Conservation (phyloP, 2,797 vertebrate genomes). For the Passerculus sandwichensis region DNA sequence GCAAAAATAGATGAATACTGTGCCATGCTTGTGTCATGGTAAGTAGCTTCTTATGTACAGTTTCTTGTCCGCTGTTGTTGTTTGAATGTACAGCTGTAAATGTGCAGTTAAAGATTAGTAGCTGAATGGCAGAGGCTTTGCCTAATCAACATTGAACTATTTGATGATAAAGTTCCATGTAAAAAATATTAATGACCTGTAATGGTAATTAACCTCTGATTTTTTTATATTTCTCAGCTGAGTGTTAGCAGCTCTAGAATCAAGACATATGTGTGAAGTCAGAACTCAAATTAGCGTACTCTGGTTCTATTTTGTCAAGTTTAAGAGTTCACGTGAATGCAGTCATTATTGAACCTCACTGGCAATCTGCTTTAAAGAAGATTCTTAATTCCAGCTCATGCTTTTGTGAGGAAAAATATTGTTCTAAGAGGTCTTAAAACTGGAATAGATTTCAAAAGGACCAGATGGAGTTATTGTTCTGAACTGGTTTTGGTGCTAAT, state of each 20-base stretch:
- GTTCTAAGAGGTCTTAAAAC: slow-evolving; percentile 75
- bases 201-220: neutral
- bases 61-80: neutral
- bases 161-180: neutral
- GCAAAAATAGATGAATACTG: neutral
- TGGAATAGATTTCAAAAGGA: slow-evolving; percentile 79
- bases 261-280: neutral
- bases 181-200: neutral
- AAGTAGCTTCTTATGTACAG: neutral
- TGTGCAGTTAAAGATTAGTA: neutral
- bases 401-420: slow-evolving; percentile 81
- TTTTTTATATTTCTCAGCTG: neutral
- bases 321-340: neutral
- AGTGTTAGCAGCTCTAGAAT: neutral
- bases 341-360: slow-evolving; percentile 65
- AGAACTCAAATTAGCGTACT: neutral
- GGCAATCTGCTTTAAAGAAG: slow-evolving; percentile 78
- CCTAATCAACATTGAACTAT: neutral
- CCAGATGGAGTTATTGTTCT: slow-evolving; percentile 74
- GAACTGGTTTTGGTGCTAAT: slow-evolving; percentile 73
- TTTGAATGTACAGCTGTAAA: neutral
- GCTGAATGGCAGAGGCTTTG: neutral
- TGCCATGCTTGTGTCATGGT: neutral
- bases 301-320: neutral
- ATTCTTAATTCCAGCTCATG: slow-evolving; percentile 78